Evolutionary conservation across 2,797 vertebrate genomes (phyloP).

Genomic region (Pseudochirops cupreus): DNA sequence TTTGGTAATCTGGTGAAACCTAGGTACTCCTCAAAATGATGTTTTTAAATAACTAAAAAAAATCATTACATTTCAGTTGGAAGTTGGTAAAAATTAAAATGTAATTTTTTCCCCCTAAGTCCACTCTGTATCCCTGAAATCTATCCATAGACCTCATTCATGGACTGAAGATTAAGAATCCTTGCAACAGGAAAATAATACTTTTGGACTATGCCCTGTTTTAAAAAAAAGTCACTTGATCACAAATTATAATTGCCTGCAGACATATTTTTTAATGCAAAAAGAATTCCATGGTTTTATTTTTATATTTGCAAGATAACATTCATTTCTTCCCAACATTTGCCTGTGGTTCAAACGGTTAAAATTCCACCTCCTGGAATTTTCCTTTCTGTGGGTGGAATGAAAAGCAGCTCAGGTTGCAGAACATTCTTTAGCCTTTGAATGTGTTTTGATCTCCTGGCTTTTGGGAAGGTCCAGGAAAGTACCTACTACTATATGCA

Average conservation of each 20-base stretch:
- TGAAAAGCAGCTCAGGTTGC: constrained; percentile 22
- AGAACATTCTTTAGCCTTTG: constrained; percentile 22
- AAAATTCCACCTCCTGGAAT: constrained; percentile 20
- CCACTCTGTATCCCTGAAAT: neutral
- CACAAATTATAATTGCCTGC: neutral
- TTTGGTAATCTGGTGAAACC: neutral
- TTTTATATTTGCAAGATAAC: constrained; percentile 14
- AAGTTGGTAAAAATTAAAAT: neutral
- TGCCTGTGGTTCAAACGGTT: constrained; percentile 2
- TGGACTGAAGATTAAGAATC: neutral
- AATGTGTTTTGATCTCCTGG: constrained; percentile 28
- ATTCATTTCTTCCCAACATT: constrained; percentile 42
- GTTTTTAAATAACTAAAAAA: neutral
- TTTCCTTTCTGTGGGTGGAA: constrained; percentile 55
- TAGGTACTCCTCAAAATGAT: neutral
- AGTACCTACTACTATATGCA: constrained; percentile 53
- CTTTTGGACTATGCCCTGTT: neutral
- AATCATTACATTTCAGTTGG: neutral
- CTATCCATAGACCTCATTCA: neutral
- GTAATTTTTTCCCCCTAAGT: neutral
- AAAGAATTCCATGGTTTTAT: constrained; percentile 18
- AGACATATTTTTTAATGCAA: constrained; percentile 52
- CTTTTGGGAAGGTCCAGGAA: neutral
- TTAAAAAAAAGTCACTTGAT: neutral
- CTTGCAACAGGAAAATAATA: neutral